phyloP scores from a whole-genome alignment of 2,888 invertebrate genomes.

The Amphimallon solstitiale region DNA sequence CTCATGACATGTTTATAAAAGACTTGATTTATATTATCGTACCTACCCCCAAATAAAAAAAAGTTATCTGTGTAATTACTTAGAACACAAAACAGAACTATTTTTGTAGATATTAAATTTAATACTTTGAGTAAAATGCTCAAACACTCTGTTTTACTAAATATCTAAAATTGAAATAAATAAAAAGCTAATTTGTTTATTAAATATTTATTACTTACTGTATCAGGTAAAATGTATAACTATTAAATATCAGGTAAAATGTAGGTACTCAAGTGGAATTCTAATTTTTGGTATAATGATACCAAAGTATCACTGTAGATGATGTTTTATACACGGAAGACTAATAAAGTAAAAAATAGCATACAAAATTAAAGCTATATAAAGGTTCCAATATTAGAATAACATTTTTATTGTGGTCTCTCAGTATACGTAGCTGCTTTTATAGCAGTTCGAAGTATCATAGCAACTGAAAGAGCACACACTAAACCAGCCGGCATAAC shows the following conservation, averaged over 20 bases:
- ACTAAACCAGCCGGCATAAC: constrained; percentile 96
- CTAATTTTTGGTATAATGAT: constrained; percentile 1
- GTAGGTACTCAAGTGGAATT: constrained; percentile 24
- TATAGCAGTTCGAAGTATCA: constrained; percentile 67
- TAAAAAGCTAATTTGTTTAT: constrained; percentile 1
- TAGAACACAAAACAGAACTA: too few relatives aligned
- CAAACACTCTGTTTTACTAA: too few relatives aligned
- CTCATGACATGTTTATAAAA: too few relatives aligned
- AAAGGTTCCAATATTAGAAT: not conserved
- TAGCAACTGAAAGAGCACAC: constrained; percentile 72
- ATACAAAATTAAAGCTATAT: constrained; percentile 22
- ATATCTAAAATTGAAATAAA: not conserved
- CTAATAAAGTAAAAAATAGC: constrained; percentile 12
- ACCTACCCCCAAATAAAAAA: too few relatives aligned
- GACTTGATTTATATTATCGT: too few relatives aligned
- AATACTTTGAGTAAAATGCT: too few relatives aligned
- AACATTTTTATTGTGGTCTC: not conserved
- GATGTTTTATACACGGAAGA: constrained; percentile 4
- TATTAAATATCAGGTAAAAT: constrained; percentile 26
- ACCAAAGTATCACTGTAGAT: not conserved
- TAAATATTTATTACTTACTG: constrained; percentile 17
- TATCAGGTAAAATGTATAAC: constrained; percentile 3
- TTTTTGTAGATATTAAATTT: too few relatives aligned
- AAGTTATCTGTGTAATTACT: too few relatives aligned
- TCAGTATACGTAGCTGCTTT: constrained; percentile 62